Evolutionary conservation across 2,113 vertebrate genomes (phyloP).

Genomic region (Paradoxurus hermaphroditus): DNA sequence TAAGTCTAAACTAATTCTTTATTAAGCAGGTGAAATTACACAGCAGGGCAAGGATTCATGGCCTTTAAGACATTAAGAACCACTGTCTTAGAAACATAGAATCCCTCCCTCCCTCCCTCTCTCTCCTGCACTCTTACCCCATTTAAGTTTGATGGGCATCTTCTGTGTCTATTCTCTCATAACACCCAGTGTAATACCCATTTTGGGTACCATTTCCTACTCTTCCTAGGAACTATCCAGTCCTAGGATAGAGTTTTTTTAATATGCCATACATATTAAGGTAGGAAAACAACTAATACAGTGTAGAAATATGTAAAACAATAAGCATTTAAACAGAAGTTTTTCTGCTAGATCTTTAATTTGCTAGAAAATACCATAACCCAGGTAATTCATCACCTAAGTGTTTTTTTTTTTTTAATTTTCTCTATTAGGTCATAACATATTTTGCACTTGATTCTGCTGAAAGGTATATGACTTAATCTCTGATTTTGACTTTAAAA

Average conservation of each 20-base stretch:
- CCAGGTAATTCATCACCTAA: neutral
- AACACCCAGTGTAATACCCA: neutral
- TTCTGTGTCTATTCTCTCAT: neutral
- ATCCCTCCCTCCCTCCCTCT: neutral
- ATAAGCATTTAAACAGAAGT: neutral
- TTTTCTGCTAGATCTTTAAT: neutral
- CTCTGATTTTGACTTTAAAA: neutral
- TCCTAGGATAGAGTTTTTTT: neutral
- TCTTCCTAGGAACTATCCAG: neutral
- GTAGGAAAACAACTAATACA: neutral
- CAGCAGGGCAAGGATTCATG: neutral
- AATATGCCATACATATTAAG: neutral
- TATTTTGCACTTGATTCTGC: neutral
- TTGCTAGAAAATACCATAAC: neutral
- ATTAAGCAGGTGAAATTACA: neutral
- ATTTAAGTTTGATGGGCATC: neutral
- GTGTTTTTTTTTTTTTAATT: neutral
- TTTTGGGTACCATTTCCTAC: neutral
- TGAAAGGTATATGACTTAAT: neutral
- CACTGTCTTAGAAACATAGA: neutral
- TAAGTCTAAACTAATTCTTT: neutral
- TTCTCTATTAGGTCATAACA: neutral
- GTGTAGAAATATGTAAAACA: neutral
- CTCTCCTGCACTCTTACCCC: neutral
- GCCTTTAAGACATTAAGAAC: neutral